Evolutionary conservation across 2,888 invertebrate genomes (phyloP).

Genomic region (Dasysyrphus tricinctus): DNA sequence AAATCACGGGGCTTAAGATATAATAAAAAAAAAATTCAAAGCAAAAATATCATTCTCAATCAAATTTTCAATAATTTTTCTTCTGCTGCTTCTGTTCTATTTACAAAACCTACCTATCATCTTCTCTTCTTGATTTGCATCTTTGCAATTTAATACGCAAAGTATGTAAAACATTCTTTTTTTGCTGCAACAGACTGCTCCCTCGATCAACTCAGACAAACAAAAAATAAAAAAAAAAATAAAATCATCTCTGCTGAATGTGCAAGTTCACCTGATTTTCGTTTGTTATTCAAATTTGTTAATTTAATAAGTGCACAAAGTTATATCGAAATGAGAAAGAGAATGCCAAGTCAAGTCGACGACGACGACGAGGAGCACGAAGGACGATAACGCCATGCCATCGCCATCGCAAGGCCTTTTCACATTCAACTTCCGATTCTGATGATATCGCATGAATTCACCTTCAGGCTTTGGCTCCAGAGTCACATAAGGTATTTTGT

Average conservation of each 20-base stretch:
- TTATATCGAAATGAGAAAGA: conserved; percentile 49
- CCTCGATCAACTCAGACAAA: conserved; percentile 10
- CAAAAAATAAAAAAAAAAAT: not conserved
- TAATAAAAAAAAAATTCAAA: not conserved
- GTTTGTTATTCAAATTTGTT: conserved; percentile 72
- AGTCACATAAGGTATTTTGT: not conserved
- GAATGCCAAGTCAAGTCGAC: conserved; percentile 28
- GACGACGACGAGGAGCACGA: not conserved
- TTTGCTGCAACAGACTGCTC: not conserved
- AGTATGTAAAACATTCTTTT: conserved; percentile 9
- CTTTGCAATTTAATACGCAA: conserved; percentile 45
- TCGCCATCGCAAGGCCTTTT: not conserved
- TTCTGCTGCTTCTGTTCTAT: not conserved
- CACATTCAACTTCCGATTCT: conserved; percentile 26
- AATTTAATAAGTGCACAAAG: conserved; percentile 69
- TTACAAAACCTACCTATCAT: conserved; percentile 12
- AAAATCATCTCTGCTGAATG: conserved; percentile 12
- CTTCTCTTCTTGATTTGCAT: conserved; percentile 40
- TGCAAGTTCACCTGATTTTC: conserved; percentile 63
- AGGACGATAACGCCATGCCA: not conserved
- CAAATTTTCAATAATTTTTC: not conserved
- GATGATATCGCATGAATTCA: conserved; percentile 26
- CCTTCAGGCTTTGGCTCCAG: not conserved
- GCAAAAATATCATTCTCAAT: not conserved
- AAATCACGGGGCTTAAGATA: too few species aligned